phyloP scores from a whole-genome alignment of 2,888 invertebrate genomes.

The Drosophila neutralis region DNA sequence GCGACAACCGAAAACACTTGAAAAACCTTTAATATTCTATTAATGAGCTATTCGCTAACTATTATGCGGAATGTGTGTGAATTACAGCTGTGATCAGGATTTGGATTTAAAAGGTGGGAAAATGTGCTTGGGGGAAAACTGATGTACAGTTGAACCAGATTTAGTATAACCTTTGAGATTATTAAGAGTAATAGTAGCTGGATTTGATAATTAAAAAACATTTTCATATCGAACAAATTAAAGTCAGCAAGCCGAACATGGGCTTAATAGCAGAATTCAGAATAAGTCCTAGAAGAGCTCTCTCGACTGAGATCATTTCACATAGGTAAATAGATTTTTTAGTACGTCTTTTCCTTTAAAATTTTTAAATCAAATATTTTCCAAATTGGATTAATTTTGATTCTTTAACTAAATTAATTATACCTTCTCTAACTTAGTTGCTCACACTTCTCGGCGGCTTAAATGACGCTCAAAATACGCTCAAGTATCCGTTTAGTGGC shows the following conservation, averaged over 20 bases:
- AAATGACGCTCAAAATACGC: constrained; percentile 17
- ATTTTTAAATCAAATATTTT: not conserved
- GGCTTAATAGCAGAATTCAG: too few relatives aligned
- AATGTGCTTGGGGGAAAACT: not conserved
- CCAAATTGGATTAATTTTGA: not conserved
- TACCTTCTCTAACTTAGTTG: not conserved
- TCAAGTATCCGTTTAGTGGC: constrained; percentile 6
- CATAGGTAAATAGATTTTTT: not conserved
- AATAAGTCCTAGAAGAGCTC: too few relatives aligned
- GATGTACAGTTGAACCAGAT: not conserved
- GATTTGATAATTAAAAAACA: too few relatives aligned
- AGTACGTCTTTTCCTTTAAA: not conserved
- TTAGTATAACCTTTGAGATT: not conserved
- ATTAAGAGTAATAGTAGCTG: not conserved
- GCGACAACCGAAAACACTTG: constrained; percentile 7
- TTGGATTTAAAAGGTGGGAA: constrained; percentile 4
- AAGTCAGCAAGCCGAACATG: too few relatives aligned
- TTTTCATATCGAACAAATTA: too few relatives aligned
- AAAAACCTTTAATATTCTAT: constrained; percentile 19
- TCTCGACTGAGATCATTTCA: too few relatives aligned
- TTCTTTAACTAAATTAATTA: not conserved
- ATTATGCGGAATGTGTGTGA: not conserved
- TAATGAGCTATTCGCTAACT: constrained; percentile 16
- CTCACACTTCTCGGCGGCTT: not conserved
- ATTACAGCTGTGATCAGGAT: not conserved